Conservation (phyloP, 2,113 vertebrate genomes). For the Phodopus roborovskii region DNA sequence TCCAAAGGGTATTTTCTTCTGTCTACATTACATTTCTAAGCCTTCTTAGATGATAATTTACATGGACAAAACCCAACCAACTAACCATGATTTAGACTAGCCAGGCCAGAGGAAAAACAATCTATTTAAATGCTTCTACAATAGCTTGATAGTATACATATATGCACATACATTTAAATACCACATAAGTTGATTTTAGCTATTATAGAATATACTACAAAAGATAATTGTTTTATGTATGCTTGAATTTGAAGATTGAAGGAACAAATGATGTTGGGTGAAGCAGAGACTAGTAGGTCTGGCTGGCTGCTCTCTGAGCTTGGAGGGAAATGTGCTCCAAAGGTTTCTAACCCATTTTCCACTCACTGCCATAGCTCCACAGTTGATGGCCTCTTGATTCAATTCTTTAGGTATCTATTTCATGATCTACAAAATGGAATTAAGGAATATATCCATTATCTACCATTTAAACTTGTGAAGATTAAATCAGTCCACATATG, state of each 20-base stretch:
- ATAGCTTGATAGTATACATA: background rate
- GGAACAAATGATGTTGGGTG: background rate
- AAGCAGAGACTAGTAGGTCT: background rate
- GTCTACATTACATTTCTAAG: background rate
- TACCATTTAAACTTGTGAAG: background rate
- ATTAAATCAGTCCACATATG: background rate
- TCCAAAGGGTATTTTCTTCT: background rate
- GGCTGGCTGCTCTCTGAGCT: background rate
- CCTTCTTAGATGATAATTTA: background rate
- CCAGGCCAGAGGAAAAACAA: background rate
- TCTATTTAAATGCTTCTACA: background rate
- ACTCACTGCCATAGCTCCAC: background rate
- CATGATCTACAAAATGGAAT: background rate
- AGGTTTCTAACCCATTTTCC: background rate
- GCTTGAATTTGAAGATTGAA: background rate
- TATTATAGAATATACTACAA: background rate
- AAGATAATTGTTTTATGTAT: background rate
- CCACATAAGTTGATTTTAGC: background rate
- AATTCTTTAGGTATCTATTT: background rate
- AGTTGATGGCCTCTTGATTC: background rate
- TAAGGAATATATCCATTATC: background rate
- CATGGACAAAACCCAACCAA: background rate
- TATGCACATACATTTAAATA: background rate
- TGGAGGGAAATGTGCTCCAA: background rate
- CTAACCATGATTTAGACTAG: background rate